Base-by-base conservation (phyloP, 2,797 vertebrate species). In the Octomys mimax region DNA sequence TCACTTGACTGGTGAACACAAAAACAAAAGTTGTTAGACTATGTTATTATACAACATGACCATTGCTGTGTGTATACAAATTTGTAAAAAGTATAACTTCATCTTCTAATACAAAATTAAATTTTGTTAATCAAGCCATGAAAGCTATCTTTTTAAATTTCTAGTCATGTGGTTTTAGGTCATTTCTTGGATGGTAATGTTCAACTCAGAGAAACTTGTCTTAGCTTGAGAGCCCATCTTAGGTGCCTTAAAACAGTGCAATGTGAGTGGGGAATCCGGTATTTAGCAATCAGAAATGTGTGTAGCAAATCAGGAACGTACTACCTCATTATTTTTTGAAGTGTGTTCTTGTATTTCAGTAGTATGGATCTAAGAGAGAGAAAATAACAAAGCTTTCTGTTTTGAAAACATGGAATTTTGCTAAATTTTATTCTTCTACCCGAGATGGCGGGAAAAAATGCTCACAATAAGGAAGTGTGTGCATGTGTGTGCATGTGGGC, bases 51-150 rank as follows among this genome's bases (percentile, higher is more conserved):
- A 31, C 57, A 87, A 13, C n/a, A 73, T 93, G 22, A 59, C 1
- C 10, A 92, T 61, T 89, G 10, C 11, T 28, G 39, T 82, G 33
- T 79, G 70, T 36, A 52, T 39, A 36, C 1, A 52, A 19, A 73
- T 79, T 14, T 68, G 19, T 46, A 94, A 80, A 36, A 77, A 70
- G 52, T 3, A 4, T 54, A 73, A 54, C 11, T 83, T 95, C 79
- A 31, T 39, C 61, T 92, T 93, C 83, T 46, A 94, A 83, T 39
- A 86, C 61, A 31, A 26, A 96, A 75, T 94, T 89, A 87, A 79
- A 87, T 57, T 85, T 84, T 86, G 64, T 78, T 79, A 86, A 84
- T 84, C 16, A 91, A 79, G 12, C 39, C 4, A 33, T 79, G 16
- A 6, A 77, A 14, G 75, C 54, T 68, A 80, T 89, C 71, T 21